phyloP scores from a whole-genome alignment of 2,888 invertebrate genomes.

The Argyra leucocephala region DNA sequence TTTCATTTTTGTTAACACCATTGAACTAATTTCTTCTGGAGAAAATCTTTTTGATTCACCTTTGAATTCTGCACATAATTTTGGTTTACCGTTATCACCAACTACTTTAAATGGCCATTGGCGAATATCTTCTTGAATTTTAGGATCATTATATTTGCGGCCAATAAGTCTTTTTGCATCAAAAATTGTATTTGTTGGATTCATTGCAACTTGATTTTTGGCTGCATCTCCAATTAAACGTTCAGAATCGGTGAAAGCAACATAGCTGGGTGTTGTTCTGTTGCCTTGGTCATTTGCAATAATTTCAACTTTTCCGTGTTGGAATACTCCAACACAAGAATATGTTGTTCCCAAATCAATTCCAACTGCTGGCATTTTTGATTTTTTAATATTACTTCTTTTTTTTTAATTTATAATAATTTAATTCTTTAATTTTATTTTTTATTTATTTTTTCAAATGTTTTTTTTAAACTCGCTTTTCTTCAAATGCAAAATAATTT shows the following conservation, averaged over 20 bases:
- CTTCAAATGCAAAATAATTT: too few relatives aligned
- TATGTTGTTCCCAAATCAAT: conserved; percentile 82
- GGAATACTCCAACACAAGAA: conserved; percentile 75
- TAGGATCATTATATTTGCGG: conserved; percentile 74
- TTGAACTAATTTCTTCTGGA: conserved; percentile 82
- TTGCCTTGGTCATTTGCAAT: conserved; percentile 77
- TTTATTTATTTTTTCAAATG: too few relatives aligned
- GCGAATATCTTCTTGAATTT: conserved; percentile 86
- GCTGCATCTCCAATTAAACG: conserved; percentile 66
- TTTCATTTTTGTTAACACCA: conserved; percentile 90
- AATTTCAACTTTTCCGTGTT: conserved; percentile 73
- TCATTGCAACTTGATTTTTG: conserved; percentile 73
- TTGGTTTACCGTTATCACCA: conserved; percentile 69
- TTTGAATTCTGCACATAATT: conserved; percentile 75
- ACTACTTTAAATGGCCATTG: conserved; percentile 88
- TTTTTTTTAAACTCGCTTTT: too few relatives aligned
- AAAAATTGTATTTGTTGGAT: conserved; percentile 76
- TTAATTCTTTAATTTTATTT: too few relatives aligned
- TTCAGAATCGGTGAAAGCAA: conserved; percentile 75
- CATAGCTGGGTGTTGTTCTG: conserved; percentile 64
- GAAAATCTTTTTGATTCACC: conserved; percentile 81
- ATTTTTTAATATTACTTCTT: conserved; percentile 27
- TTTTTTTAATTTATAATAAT: too few relatives aligned
- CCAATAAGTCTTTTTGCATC: conserved; percentile 90
- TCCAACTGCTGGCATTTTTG: conserved; percentile 57